Percentiles rank a stretch among this genome's conserved stretches.
These are phyloP conservation scores for Homalodisca vitripennis DNA, from an alignment of 1,140 invertebrate genomes.

Conservation along the genomic window DNA sequence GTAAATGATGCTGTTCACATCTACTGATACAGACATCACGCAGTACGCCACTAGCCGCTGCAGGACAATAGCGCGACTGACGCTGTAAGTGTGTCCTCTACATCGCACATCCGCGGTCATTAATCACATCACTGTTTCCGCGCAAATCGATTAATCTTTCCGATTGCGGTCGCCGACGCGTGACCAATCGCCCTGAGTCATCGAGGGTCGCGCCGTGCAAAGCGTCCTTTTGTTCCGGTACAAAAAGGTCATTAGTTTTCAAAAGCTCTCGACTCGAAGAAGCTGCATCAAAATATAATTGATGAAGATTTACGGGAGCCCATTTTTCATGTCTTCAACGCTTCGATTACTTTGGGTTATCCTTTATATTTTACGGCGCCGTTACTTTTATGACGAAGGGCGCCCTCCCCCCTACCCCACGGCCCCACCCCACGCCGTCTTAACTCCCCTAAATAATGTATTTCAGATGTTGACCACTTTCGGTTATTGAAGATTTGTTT, in stretches of 20 bases:
- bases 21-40: neutral
- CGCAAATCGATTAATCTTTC: slow-evolving; percentile 3
- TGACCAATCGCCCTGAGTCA: slow-evolving; percentile 12
- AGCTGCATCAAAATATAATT: slow-evolving; percentile 24
- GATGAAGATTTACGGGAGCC: slow-evolving; percentile 22
- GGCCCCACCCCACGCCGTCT: neutral
- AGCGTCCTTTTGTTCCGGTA: neutral
- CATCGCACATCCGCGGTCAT: slow-evolving; percentile 1
- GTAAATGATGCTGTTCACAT: neutral
- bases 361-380: slow-evolving; percentile 26
- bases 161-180: slow-evolving; percentile 1
- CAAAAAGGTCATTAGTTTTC: slow-evolving; percentile 24
- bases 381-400: slow-evolving; percentile 22
- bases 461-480: slow-evolving; percentile 27
- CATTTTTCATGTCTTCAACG: slow-evolving; percentile 26
- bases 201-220: no score
- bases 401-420: neutral
- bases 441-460: slow-evolving; percentile 17
- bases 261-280: slow-evolving; percentile 20
- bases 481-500: slow-evolving; percentile 27
- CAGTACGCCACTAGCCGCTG: neutral
- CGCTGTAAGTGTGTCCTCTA: no score
- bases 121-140: slow-evolving; percentile 19
- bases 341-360: slow-evolving; percentile 25
- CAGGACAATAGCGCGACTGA: neutral